These are phyloP conservation scores for Peromyscus aztecus DNA, from an alignment of 2,797 vertebrate species.

Conservation along the genomic window DNA sequence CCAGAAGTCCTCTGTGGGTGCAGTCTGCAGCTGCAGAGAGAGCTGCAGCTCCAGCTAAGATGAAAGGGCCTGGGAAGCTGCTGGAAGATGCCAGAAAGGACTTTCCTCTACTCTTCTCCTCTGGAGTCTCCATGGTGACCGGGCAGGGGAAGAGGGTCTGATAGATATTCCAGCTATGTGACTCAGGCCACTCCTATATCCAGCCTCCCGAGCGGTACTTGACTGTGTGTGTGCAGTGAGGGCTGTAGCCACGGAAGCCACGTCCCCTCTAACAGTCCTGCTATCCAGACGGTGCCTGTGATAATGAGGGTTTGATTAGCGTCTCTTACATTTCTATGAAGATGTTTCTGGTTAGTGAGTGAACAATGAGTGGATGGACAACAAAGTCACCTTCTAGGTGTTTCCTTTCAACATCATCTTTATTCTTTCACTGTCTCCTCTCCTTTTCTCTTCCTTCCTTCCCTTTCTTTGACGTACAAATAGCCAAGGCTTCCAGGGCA, in stretches of 20 bases:
- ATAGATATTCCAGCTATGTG: conserved; percentile 57
- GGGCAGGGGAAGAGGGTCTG: neutral
- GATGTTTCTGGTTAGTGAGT: neutral
- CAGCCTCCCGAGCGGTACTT: neutral
- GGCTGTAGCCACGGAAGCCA: neutral
- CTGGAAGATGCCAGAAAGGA: neutral
- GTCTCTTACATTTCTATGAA: neutral
- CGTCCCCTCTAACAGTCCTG: neutral
- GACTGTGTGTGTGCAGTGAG: neutral
- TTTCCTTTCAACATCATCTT: conserved; percentile 33
- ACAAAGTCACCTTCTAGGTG: neutral
- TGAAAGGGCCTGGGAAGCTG: neutral
- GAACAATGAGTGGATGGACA: neutral
- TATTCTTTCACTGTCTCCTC: neutral
- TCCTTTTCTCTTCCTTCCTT: neutral
- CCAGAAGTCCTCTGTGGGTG: neutral
- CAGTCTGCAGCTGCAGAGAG: conserved; percentile 19
- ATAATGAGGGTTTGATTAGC: no score
- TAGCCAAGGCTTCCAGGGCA: neutral
- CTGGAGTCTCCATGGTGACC: conserved; percentile 66
- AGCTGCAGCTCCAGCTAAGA: neutral
- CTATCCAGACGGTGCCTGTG: neutral
- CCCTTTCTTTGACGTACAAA: neutral
- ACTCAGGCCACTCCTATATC: neutral
- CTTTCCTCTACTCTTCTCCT: neutral